Evolutionary conservation across 2,888 invertebrate genomes (phyloP).

Genomic region (Machimus rusticus): DNA sequence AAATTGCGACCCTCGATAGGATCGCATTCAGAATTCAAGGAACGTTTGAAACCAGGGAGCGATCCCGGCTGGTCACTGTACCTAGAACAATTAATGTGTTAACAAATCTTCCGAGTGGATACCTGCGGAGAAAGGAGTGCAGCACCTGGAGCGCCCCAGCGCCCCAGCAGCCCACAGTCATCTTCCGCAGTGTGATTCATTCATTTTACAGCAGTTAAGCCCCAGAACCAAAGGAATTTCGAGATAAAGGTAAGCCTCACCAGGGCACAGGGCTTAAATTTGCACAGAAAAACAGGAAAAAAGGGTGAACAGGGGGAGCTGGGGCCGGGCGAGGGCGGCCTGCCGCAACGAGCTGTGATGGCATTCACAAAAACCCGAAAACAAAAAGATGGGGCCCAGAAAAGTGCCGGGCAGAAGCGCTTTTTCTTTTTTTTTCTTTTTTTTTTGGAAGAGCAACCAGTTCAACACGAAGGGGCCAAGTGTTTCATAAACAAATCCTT

Average conservation of each 20-base stretch:
- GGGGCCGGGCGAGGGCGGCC: neutral
- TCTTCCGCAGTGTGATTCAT: neutral
- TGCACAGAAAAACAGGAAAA: neutral
- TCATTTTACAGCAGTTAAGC: neutral
- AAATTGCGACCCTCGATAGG: neutral
- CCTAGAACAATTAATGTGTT: neutral
- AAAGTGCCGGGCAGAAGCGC: neutral
- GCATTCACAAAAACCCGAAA: slow-evolving; percentile 12
- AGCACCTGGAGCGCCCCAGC: neutral
- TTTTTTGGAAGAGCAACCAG: neutral
- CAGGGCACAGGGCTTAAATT: neutral
- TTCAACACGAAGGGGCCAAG: slow-evolving; percentile 41
- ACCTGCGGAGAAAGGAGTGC: neutral
- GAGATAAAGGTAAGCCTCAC: neutral
- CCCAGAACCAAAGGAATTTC: neutral
- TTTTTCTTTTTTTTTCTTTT: neutral
- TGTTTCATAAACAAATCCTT: slow-evolving; percentile 46
- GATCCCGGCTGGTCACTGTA: neutral
- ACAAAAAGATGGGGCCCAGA: neutral
- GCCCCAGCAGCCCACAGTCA: neutral
- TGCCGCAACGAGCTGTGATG: slow-evolving; percentile 5
- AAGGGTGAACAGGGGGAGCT: neutral
- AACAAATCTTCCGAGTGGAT: neutral
- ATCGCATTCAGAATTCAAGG: neutral
- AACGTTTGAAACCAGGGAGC: neutral